phyloP scores from a whole-genome alignment of 1,140 invertebrate species.

The Aphaenogaster ashmeadi region DNA sequence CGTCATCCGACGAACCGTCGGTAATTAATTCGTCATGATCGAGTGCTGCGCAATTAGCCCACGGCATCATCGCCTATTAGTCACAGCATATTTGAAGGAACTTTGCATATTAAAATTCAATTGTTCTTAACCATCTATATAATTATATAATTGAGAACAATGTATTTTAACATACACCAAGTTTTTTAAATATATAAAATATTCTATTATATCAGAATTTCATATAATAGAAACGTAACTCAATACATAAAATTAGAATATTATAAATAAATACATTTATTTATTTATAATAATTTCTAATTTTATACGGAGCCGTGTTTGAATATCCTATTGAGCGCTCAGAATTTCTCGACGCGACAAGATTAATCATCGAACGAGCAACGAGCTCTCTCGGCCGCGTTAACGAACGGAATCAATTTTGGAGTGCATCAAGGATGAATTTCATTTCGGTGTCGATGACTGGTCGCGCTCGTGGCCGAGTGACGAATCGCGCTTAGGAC shows the following conservation, averaged over 20 bases:
- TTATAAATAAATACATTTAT: background rate
- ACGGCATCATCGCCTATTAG: background rate
- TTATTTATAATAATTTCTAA: background rate
- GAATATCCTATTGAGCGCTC: background rate
- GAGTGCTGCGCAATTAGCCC: conserved; percentile 55
- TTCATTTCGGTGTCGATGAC: conserved; percentile 46
- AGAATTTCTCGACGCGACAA: conserved; percentile 20
- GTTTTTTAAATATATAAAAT: background rate
- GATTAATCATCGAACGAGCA: conserved; percentile 1
- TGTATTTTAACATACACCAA: background rate
- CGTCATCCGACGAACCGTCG: conserved; percentile 50
- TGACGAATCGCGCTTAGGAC: conserved; percentile 25
- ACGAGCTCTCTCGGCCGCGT: background rate
- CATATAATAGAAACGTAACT: background rate
- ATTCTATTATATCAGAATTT: background rate
- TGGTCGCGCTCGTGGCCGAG: conserved; percentile 3
- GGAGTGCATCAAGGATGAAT: conserved; percentile 36
- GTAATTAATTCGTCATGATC: conserved; percentile 71
- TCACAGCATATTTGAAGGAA: conserved; percentile 20
- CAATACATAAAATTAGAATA: background rate
- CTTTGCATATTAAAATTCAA: background rate
- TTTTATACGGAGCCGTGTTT: background rate
- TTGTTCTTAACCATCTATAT: background rate
- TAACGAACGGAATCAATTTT: conserved; percentile 40
- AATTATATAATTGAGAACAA: background rate